Conservation (phyloP, 2,888 invertebrate genomes). For the Incurvaria masculella region DNA sequence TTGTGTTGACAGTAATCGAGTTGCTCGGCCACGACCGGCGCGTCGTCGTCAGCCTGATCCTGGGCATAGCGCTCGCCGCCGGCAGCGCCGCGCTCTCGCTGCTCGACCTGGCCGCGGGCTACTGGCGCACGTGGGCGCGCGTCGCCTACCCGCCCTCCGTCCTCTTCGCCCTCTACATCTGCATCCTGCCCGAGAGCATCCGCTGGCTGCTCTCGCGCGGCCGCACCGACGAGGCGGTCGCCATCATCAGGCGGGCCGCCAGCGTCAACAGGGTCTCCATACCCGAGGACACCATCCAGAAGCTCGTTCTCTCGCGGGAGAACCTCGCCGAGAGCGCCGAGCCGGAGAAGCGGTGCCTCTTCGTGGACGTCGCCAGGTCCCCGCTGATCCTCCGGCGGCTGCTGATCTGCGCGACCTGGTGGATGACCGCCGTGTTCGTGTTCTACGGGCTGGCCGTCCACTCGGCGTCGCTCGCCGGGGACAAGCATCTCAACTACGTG, state of each 20-base stretch:
- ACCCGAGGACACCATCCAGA: constrained; percentile 46
- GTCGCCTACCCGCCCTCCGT: constrained; percentile 68
- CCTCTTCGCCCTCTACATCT: constrained; percentile 63
- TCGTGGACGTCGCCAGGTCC: constrained; percentile 36
- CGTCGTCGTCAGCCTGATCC: constrained; percentile 67
- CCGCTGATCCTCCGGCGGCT: constrained; percentile 29
- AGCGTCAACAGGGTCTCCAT: constrained; percentile 53
- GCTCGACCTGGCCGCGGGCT: constrained; percentile 63
- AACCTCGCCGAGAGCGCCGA: constrained; percentile 24
- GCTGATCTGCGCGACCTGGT: constrained; percentile 42
- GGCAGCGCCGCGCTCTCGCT: constrained; percentile 67
- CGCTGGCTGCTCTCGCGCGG: constrained; percentile 73
- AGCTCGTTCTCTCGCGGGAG: constrained; percentile 24
- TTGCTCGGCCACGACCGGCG: constrained; percentile 71
- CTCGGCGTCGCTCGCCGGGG: constrained; percentile 36
- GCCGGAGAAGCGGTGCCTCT: constrained; percentile 30
- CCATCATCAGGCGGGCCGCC: constrained; percentile 59
- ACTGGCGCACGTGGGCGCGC: constrained; percentile 69
- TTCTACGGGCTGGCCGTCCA: constrained; percentile 47
- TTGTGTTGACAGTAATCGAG: constrained; percentile 71
- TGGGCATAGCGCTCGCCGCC: constrained; percentile 67
- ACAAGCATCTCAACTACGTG: constrained; percentile 37
- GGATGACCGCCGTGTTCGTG: constrained; percentile 45
- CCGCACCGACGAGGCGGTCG: constrained; percentile 58
- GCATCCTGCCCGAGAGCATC: constrained; percentile 70